These are phyloP conservation scores for Mungos mungo DNA, from an alignment of 2,113 vertebrate genomes.

Conservation along the genomic window DNA sequence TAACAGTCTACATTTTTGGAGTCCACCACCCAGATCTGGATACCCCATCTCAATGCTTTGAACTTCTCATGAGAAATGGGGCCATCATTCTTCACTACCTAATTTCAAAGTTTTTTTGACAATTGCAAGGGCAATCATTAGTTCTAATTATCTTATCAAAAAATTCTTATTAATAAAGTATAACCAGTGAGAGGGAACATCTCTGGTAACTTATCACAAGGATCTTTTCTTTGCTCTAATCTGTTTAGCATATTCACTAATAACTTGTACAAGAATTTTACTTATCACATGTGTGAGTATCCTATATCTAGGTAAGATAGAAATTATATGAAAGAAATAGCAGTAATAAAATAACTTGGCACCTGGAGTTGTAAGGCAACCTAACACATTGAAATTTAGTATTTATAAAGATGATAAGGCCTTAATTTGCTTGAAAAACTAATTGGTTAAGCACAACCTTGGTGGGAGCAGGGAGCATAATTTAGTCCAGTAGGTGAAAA, in stretches of 20 bases:
- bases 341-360: neutral
- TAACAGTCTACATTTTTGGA: neutral
- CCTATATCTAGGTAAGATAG: neutral
- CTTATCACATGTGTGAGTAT: neutral
- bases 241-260: neutral
- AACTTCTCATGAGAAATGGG: neutral
- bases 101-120: neutral
- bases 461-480: neutral
- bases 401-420: neutral
- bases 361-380: neutral
- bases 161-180: neutral
- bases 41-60: neutral
- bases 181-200: neutral
- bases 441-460: neutral
- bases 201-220: neutral
- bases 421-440: neutral
- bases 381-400: neutral
- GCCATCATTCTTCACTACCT: neutral
- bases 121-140: neutral
- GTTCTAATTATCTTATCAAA: neutral
- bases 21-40: neutral
- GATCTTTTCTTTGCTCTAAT: neutral
- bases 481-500: neutral
- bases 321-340: neutral
- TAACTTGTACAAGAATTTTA: neutral